Evolutionary conservation across 1,140 invertebrate genomes (phyloP).

Genomic region (Camponotus pennsylvanicus): DNA sequence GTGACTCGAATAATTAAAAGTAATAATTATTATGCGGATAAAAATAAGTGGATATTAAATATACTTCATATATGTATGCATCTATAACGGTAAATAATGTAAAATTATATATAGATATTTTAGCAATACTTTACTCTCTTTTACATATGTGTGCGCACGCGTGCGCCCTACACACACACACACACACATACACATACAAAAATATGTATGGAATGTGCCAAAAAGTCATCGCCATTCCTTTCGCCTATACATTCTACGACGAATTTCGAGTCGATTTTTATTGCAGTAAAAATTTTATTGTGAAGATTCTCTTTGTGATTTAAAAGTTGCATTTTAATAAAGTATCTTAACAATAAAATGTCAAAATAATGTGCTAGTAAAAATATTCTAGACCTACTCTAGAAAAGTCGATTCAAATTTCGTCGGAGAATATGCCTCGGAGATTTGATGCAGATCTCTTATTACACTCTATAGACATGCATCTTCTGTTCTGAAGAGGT

Average conservation of each 20-base stretch:
- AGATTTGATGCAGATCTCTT: conserved; percentile 38
- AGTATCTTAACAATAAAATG: not conserved
- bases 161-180: too few species aligned
- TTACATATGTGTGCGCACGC: not conserved
- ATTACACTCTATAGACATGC: conserved; percentile 48
- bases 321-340: not conserved
- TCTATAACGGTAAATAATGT: conserved; percentile 36
- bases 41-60: conserved; percentile 61
- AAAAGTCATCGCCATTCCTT: conserved; percentile 50
- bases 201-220: conserved; percentile 54
- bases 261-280: conserved; percentile 24
- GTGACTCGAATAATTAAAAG: conserved; percentile 42
- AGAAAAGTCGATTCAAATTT: not conserved
- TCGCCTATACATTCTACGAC: not conserved
- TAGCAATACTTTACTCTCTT: conserved; percentile 46
- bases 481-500: conserved; percentile 48
- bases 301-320: not conserved
- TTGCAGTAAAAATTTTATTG: not conserved
- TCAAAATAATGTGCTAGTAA: not conserved
- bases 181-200: not conserved
- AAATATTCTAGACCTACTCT: not conserved
- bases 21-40: conserved; percentile 58
- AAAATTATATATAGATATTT: conserved; percentile 60
- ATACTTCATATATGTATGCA: conserved; percentile 55
- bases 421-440: conserved; percentile 24